Percentiles rank a stretch among this genome's conserved stretches.
Evolutionary conservation across 2,888 invertebrate genomes (phyloP).

Genomic region (Trissonchulus latispiculum): DNA sequence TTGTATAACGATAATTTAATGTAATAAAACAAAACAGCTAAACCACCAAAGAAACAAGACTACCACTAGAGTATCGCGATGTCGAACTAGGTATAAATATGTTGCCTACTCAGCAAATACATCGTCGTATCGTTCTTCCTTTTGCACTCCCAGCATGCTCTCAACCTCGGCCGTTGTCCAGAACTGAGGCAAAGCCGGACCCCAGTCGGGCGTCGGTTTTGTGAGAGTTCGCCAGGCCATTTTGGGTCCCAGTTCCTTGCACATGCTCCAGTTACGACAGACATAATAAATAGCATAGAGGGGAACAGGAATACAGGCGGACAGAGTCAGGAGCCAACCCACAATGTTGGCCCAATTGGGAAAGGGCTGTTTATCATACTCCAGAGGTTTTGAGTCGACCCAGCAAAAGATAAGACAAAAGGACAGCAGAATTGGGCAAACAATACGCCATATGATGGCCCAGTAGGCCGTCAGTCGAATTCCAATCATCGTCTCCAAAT

Average conservation of each 20-base stretch:
- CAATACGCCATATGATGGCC: constrained; percentile 59
- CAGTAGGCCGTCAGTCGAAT: constrained; percentile 54
- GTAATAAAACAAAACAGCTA: too few relatives aligned
- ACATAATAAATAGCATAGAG: constrained; percentile 51
- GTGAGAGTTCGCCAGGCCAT: constrained; percentile 7
- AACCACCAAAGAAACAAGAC: too few relatives aligned
- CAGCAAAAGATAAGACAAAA: constrained; percentile 61
- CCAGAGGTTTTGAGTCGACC: constrained; percentile 55
- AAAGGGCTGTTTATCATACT: constrained; percentile 57
- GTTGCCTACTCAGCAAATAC: too few relatives aligned
- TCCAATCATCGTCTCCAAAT: constrained; percentile 12
- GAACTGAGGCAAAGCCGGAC: not conserved
- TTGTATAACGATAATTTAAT: too few relatives aligned
- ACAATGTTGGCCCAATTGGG: constrained; percentile 61
- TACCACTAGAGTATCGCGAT: too few relatives aligned
- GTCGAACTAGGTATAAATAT: too few relatives aligned
- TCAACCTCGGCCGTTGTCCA: not conserved
- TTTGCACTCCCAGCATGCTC: too few relatives aligned
- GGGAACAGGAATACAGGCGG: constrained; percentile 60
- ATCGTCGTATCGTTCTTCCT: too few relatives aligned
- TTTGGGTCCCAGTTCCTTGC: too few relatives aligned
- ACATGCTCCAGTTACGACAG: too few relatives aligned
- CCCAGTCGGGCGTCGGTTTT: not conserved
- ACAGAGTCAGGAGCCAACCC: constrained; percentile 60
- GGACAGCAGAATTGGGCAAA: constrained; percentile 58